Evolutionary conservation across 2,888 invertebrate species (phyloP), one percentile per base, ranked within the genome.

Genomic region (Caenorhabditis sp.): DNA sequence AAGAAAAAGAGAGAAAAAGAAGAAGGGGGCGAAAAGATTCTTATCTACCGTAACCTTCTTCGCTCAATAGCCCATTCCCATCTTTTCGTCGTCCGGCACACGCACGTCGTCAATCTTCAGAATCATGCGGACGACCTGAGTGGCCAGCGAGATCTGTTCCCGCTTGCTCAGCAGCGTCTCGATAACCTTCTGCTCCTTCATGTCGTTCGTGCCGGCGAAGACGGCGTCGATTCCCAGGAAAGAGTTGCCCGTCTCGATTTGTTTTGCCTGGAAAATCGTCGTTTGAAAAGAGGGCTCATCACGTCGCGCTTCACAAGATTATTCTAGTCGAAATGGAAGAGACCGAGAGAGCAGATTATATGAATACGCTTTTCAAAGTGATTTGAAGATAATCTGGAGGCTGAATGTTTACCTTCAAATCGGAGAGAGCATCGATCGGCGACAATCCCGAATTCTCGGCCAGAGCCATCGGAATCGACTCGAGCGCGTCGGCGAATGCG

Each of bases 121-220:
- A 83, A 99, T 98, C 99, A 99, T 99, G 90, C 98, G 96, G 59
- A 98, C 98, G 79, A 99, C 92, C 89, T 99, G 99, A 0, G 98
- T 96, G 20, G 99, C 98, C 83, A 99, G 92, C 32, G 96, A 92
- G 75, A 99, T 94, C 91, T 99, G 99, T 89, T 99, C 97, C 88
- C 95, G 94, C 92, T 99, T 99, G 37, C 96, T 95, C 90, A 95
- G 93, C 55, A 99, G 92, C 0, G 99, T 96, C 91, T 99, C 99
- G 73, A 99, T 94, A 13, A 99, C 97, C 46, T 86, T 94, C 90
- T 95, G 94, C 7, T 92, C 92, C 89, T 95, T 94, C 99, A 99
- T 99, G 91, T 99, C 92, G 87, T 89, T 90, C 32, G 91, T 92
- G 89, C 95, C 96, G 52, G 92, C 92, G 79, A 93, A 92, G 93